Percentiles rank a stretch among this genome's conserved stretches.
Conservation (phyloP, 2,888 invertebrate species). For the Hololepta plana region DNA sequence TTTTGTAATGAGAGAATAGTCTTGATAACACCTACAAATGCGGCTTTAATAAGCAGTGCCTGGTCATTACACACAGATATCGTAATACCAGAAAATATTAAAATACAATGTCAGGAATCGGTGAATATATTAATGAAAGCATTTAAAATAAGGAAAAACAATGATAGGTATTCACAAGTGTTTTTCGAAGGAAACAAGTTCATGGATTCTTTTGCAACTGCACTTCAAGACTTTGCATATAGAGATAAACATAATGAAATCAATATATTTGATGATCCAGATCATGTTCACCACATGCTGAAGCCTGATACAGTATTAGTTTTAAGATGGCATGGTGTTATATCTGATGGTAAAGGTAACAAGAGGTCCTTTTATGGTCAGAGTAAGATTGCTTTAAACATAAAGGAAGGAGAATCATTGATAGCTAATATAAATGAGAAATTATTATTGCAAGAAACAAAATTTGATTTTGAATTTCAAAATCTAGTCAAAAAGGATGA, state of each 20-base stretch:
- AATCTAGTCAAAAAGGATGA: too few relatives aligned
- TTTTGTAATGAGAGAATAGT: conserved; percentile 39
- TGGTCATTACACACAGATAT: conserved; percentile 33
- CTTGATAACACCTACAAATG: conserved; percentile 36
- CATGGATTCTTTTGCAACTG: conserved; percentile 17
- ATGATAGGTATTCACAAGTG: conserved; percentile 22
- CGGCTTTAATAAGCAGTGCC: conserved; percentile 38
- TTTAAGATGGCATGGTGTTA: conserved; percentile 23
- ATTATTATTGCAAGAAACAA: too few relatives aligned
- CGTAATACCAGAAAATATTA: conserved; percentile 22
- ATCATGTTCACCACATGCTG: conserved; percentile 4
- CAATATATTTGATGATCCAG: conserved; percentile 17
- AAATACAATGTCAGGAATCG: conserved; percentile 31
- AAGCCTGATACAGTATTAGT: conserved; percentile 20
- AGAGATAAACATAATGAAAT: conserved; percentile 22
- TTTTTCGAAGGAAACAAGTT: conserved; percentile 15
- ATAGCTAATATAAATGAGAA: too few relatives aligned
- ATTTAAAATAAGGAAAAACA: conserved; percentile 16
- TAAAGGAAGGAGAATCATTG: conserved; percentile 15
- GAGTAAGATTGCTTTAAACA: conserved; percentile 16
- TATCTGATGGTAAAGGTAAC: conserved; percentile 32
- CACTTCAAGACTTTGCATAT: conserved; percentile 30
- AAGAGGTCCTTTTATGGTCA: conserved; percentile 46
- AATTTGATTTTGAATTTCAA: too few relatives aligned
- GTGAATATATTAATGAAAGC: conserved; percentile 34